Percentiles rank a stretch among this genome's conserved stretches.
phyloP scores from a whole-genome alignment of 2,113 vertebrate species.

The Corythornis madagascariensis region DNA sequence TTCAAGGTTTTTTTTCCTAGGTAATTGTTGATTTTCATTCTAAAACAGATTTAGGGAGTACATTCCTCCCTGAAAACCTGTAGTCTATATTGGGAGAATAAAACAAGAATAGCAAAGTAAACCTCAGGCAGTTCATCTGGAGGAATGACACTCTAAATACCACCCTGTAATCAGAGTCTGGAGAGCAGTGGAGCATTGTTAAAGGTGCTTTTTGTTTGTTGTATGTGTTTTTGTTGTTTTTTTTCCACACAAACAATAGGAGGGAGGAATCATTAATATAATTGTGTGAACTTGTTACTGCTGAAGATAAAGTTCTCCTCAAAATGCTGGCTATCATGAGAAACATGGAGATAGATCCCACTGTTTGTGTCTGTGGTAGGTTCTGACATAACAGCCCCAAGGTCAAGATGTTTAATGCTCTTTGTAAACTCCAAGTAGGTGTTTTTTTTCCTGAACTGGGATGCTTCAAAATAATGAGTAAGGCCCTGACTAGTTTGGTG shows the following conservation, averaged over 20 bases:
- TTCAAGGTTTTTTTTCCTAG: constrained; percentile 41
- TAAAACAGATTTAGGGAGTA: neutral
- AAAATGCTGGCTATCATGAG: neutral
- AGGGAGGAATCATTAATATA: neutral
- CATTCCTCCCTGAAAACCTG: neutral
- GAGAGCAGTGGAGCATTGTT: neutral
- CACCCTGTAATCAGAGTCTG: neutral
- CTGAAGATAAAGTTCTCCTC: neutral
- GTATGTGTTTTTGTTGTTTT: too few species aligned
- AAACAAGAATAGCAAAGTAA: constrained; percentile 11
- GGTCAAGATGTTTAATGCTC: neutral
- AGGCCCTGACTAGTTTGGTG: neutral
- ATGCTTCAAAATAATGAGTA: neutral
- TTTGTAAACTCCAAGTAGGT: neutral
- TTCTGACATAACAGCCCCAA: neutral
- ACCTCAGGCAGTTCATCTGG: neutral
- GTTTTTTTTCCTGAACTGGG: neutral
- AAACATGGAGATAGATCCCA: neutral
- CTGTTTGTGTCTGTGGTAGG: neutral
- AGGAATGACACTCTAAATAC: neutral
- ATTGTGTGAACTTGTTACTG: neutral
- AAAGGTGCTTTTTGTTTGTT: too few species aligned
- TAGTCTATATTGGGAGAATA: neutral
- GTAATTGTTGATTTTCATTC: constrained; percentile 27
- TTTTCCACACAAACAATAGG: neutral